These are phyloP conservation scores for Drosophila niveifrons DNA, from an alignment of 2,888 invertebrate genomes.

Conservation along the genomic window DNA sequence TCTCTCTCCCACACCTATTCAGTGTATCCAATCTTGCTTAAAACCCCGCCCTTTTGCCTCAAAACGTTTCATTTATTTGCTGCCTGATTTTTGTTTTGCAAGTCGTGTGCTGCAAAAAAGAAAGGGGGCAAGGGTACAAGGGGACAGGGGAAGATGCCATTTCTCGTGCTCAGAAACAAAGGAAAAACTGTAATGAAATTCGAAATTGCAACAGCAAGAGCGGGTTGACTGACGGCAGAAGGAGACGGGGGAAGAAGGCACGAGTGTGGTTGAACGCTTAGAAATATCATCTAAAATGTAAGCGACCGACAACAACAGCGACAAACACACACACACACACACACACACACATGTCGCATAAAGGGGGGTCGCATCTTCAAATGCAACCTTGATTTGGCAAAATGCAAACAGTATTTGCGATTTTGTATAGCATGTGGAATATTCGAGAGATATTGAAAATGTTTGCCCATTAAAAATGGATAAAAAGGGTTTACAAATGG, in stretches of 20 bases:
- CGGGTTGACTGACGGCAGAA: background rate
- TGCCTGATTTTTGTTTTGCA: slow-evolving; percentile 30
- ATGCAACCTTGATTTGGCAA: slow-evolving; percentile 50
- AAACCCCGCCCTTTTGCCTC: slow-evolving; percentile 2
- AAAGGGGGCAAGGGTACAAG: background rate
- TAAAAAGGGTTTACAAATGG: background rate
- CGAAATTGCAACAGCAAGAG: slow-evolving; percentile 57
- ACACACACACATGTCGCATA: background rate
- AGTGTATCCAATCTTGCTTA: slow-evolving; percentile 1
- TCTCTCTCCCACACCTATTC: slow-evolving; percentile 6
- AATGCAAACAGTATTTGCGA: slow-evolving; percentile 31
- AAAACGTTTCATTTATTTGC: slow-evolving; percentile 48
- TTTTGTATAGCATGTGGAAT: slow-evolving; percentile 17
- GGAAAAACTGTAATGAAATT: slow-evolving; percentile 72
- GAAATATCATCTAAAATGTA: slow-evolving; percentile 66
- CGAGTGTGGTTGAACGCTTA: slow-evolving; percentile 37
- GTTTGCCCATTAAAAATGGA: slow-evolving; percentile 13
- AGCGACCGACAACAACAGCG: slow-evolving; percentile 42
- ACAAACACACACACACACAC: slow-evolving; percentile 8
- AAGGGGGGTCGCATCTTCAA: slow-evolving; percentile 33
- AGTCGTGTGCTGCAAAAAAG: background rate
- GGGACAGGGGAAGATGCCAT: slow-evolving; percentile 30
- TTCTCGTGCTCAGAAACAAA: slow-evolving; percentile 62
- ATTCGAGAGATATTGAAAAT: slow-evolving; percentile 11
- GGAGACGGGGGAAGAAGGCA: background rate